These are phyloP conservation scores for Neostethus bicornis DNA, from an alignment of 2,797 vertebrate genomes.

Conservation along the genomic window DNA sequence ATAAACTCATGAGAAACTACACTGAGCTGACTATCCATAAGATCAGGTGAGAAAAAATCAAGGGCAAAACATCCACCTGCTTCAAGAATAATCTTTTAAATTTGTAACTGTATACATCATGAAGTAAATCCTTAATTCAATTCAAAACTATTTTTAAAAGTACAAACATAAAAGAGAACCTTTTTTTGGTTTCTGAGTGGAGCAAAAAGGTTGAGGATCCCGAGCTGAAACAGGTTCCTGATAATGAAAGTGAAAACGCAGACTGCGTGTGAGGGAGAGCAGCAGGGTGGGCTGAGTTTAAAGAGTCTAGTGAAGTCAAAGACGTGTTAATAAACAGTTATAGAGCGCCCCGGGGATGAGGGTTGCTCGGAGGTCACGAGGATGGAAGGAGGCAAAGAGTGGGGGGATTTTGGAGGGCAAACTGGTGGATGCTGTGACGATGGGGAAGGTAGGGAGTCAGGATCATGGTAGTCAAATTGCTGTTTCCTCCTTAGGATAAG, in stretches of 20 bases:
- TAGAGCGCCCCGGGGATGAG: constrained; percentile 55
- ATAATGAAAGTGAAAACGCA: constrained; percentile 59
- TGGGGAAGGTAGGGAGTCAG: constrained; percentile 43
- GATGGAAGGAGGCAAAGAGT: constrained; percentile 52
- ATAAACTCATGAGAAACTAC: no score
- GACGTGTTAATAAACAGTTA: constrained; percentile 82
- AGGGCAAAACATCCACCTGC: no score
- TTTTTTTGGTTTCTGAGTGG: constrained; percentile 45
- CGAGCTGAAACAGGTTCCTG: constrained; percentile 54
- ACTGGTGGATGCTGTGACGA: constrained; percentile 3
- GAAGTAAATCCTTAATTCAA: no score
- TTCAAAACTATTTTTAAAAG: no score
- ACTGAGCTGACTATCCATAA: no score
- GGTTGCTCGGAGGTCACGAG: constrained; percentile 35
- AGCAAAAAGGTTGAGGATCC: constrained; percentile 53
- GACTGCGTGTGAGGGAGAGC: constrained; percentile 61
- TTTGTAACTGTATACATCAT: no score
- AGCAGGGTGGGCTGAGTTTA: constrained; percentile 60
- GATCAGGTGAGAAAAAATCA: no score
- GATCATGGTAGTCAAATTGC: constrained; percentile 75
- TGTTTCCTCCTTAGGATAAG: constrained; percentile 78
- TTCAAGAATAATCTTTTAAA: no score
- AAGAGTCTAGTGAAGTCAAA: constrained; percentile 71
- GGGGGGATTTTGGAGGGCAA: constrained; percentile 37
- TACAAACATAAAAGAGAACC: constrained; percentile 15